Percentiles rank a stretch among this genome's conserved stretches.
These are phyloP conservation scores for Epinotia brunnichana DNA, from an alignment of 2,888 invertebrate species.

Conservation along the genomic window DNA sequence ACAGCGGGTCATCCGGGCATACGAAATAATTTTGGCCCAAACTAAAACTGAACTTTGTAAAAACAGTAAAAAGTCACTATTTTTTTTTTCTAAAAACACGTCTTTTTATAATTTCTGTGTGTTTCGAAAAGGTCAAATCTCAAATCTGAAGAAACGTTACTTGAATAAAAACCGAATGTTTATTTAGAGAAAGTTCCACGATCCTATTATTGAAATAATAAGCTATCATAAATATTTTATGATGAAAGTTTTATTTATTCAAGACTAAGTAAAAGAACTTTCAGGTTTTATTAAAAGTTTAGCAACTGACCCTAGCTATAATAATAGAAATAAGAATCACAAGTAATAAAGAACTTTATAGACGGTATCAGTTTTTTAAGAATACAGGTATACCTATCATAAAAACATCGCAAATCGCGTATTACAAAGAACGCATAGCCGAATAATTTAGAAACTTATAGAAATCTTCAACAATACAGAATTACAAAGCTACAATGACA, in stretches of 20 bases:
- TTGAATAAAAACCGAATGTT: background rate
- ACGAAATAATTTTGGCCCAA: too few species aligned
- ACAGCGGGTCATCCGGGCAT: too few species aligned
- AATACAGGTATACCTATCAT: too few species aligned
- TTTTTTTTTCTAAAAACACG: background rate
- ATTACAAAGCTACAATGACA: too few species aligned
- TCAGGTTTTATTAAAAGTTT: background rate
- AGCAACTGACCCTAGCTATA: slow-evolving; percentile 8
- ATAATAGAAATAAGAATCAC: background rate
- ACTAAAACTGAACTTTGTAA: too few species aligned
- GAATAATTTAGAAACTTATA: too few species aligned
- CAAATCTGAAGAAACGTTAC: background rate
- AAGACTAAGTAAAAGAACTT: background rate
- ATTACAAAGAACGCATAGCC: too few species aligned
- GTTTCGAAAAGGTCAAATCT: background rate
- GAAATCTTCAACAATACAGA: too few species aligned
- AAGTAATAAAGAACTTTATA: background rate
- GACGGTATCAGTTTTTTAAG: background rate
- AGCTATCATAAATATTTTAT: slow-evolving; percentile 7
- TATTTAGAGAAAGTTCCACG: background rate
- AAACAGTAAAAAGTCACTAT: too few species aligned
- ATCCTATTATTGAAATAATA: background rate
- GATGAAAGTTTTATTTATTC: background rate
- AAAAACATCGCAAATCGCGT: too few species aligned
- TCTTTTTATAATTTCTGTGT: background rate